Base-by-base conservation (phyloP, 2,113 vertebrate species). In the Pseudonaja textilis region DNA sequence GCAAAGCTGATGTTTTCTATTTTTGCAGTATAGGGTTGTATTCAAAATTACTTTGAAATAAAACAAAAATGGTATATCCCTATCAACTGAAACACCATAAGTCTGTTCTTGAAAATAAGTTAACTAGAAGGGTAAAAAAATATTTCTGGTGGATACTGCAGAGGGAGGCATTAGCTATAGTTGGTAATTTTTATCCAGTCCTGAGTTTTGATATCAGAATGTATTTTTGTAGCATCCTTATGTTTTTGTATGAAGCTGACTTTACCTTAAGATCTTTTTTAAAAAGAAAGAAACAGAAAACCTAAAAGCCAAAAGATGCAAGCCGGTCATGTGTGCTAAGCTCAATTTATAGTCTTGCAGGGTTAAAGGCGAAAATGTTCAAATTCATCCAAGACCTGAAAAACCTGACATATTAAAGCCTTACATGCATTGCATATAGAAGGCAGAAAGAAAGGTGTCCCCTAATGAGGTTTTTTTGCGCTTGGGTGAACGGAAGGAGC, bases 401-500 rank as follows among this genome's bases (percentile, higher is more conserved):
- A 96, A 94, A 97, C 97, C 97, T 93, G 96, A 98, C 96, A 96
- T 96, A 96, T 34, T 97, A 95, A 97, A 95, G 97, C 95, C 96
- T 97, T 97, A 97, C 98, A 97, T 92, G 91, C 87, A 1, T 90
- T 91, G 95, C 95, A 96, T 96, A 97, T 97, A 97, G 97, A 97
- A 97, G 97, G 90, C 94, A 96, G 96, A 97, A 98, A 98, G 98
- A 98, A 97, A 92, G 93, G 95, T 95, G 94, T 94, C 97, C 97
- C 2, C 98, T 99, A 99, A 99, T 98, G 98, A 98, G 98, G 94
- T 98, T 98, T 97, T 97, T 97, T 98, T 99, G 98, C 97, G 97
- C 98, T 98, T 99, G 98, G 98, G 94, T 99, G 98, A 98, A 97
- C 97, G 97, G 97, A 98, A 98, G 97, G 98, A 97, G 29, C 69